A percentile compares a stretch with the other conserved stretches of the same genome.
phyloP scores from a whole-genome alignment of 2,888 invertebrate genomes.

The Standfussiana lucernea region DNA sequence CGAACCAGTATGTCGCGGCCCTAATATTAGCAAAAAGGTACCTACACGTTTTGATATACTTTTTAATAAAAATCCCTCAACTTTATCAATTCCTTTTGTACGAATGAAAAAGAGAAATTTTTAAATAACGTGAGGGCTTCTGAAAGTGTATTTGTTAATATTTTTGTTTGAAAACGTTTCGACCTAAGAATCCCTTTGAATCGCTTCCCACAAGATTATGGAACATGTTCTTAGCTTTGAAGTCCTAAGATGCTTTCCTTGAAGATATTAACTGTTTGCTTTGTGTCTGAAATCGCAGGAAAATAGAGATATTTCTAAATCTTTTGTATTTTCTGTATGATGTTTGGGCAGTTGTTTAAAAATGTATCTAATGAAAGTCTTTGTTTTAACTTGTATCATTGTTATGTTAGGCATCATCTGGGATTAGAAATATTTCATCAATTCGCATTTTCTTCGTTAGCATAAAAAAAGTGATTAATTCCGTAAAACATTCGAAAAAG shows the following conservation, averaged over 20 bases:
- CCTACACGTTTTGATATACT: not conserved
- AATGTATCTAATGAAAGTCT: slow-evolving; percentile 14
- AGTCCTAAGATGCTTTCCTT: slow-evolving; percentile 35
- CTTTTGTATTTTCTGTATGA: slow-evolving; percentile 7
- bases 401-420: not conserved
- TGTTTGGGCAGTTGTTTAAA: slow-evolving; percentile 2
- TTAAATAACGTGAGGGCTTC: slow-evolving; percentile 36
- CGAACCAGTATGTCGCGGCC: not conserved
- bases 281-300: slow-evolving; percentile 15
- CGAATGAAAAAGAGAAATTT: slow-evolving; percentile 36
- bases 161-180: slow-evolving; percentile 43
- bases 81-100: slow-evolving; percentile 26
- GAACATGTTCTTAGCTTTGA: slow-evolving; percentile 45
- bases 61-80: slow-evolving; percentile 21
- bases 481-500: not conserved
- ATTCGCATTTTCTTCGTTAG: too few species aligned
- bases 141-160: slow-evolving; percentile 34
- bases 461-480: not conserved
- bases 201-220: slow-evolving; percentile 22
- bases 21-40: not conserved
- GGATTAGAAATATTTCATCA: not conserved
- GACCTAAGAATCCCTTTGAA: slow-evolving; percentile 55
- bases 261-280: slow-evolving; percentile 49
- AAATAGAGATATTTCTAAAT: slow-evolving; percentile 25
- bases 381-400: slow-evolving; percentile 3